Evolutionary conservation across 2,888 invertebrate species (phyloP), one percentile per base, ranked within the genome.

Genomic region (Andrena chrysosceles): DNA sequence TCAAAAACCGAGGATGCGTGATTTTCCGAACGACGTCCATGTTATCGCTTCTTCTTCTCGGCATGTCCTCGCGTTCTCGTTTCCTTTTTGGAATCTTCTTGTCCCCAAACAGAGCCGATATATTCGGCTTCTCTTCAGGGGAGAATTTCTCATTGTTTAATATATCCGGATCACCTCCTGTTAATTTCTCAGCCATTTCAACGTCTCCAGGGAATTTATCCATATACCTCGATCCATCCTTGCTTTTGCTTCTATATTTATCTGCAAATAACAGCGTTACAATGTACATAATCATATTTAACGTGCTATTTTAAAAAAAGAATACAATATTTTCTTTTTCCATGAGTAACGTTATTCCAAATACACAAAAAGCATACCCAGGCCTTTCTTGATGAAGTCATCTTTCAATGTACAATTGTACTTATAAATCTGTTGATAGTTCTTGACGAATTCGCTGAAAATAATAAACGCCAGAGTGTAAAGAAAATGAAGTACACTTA

Each of bases 151-250:
- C 95, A 87, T 95, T 95, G 7, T 95, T 95, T 59, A 97, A 93
- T 85, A 97, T 97, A 86, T 96, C 95, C 29, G 95, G 95, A 93
- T 97, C 96, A 8, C 97, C 97, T 33, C 96, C 95, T 2, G 97
- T 96, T 76, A 96, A 95, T 64, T 95, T 95, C 92, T 98, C 98
- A 0, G 98, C 98, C 77, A 95, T 95, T 72, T 95, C 95, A 2
- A 98, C 95, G 94, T 98, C 98, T 64, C 95, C 95, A 0, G 97
- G 97, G 94, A 98, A 98, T 93, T 97, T 97, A 85, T 96, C 96
- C 96, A 97, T 97, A 85, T 95, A 96, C 64, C 91, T 93, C 20
- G 93, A 91, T 26, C 94, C 93, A 87, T 94, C 94, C 56, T 96
- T 95, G 90, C 95, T 95, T 92, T 96, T 97, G 23, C 95, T 94